Evolutionary conservation across 2,797 vertebrate species (phyloP), one percentile per base, ranked within the genome.

Genomic region (Dendrocincla tyrannina): DNA sequence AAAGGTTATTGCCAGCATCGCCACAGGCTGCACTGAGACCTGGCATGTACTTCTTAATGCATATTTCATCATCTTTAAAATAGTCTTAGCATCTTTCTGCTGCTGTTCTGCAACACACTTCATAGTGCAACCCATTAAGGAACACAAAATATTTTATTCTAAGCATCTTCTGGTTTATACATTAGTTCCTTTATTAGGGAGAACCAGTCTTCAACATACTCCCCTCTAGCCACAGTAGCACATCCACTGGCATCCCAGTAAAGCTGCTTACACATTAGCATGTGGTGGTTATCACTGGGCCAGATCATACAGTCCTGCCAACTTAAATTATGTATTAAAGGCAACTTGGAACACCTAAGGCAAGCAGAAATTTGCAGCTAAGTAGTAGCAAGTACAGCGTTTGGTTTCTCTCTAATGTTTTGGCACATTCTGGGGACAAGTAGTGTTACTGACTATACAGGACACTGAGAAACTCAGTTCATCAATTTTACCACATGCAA

Each of bases 21-120:
- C 39, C 74, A 59, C 0, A 39, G 70, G 32, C 44, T 12, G 37
- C 0, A 0, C 63, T 4, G 30, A 49, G 22, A 42, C 32, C 52
- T 7, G 13, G 39, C 41, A 4, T 0, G 2, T 4, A n/a, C 50
- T 27, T 11, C 68, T 58, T 28, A 16, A 12, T 4, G 5, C 4
- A 2, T 0, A 3, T 17, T 74, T 75, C 50, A 42, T 64, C 67
- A 25, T 27, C 52, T 33, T 63, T 35, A 39, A 68, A 85, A 58
- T 1, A 52, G 39, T 11, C 32, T 9, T 5, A 60, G 41, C 56
- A 32, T 27, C 32, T 63, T 67, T 39, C 70, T 41, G n/a, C 53
- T 76, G 19, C 37, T 68, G 13, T 12, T 56, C 50, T 33, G 35
- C 37, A 79, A 39, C 4, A n/a, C 2, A 1, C 35, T 73, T 60